phyloP scores from a whole-genome alignment of 2,113 vertebrate species.

The Mus musculus region GRCm39 chr12:118985001-118985500 shows the following conservation, averaged over 20 bases:
- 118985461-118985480: background rate
- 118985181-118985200: background rate
- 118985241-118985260: slow-evolving; percentile 17
- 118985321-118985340: slow-evolving; percentile 20
- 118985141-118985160: background rate
- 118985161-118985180: background rate
- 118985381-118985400: background rate
- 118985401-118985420: background rate
- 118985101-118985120: background rate
- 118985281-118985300: slow-evolving; percentile 31
- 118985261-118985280: background rate
- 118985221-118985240: slow-evolving; percentile 18
- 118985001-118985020: slow-evolving; percentile 22
- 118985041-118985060: slow-evolving; percentile 1
- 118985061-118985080: background rate
- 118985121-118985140: slow-evolving; percentile 45
- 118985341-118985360: slow-evolving; percentile 43
- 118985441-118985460: slow-evolving; percentile 35
- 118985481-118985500: slow-evolving; percentile 35
- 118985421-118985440: slow-evolving; percentile 40
- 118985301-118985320: background rate
- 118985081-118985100: slow-evolving; percentile 6
- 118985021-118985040: background rate
- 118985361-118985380: background rate
- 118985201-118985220: background rate